Conservation (phyloP, 2,888 invertebrate species). For the Gandaritis pyraliata region DNA sequence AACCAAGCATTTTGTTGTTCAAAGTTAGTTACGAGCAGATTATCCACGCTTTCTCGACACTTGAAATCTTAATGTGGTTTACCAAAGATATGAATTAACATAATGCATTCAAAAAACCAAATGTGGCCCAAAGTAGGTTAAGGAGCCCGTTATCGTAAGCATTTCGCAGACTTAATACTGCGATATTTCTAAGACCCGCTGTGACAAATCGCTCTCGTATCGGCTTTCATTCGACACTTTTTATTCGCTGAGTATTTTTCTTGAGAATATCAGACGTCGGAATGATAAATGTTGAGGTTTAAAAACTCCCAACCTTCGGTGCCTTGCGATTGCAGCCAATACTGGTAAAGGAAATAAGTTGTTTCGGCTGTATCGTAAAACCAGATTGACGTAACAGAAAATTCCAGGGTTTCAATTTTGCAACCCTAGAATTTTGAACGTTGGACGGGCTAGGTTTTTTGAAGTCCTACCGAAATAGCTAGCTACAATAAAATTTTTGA, state of each 20-base stretch:
- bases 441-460: background rate
- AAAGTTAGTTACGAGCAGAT: slow-evolving; percentile 22
- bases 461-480: background rate
- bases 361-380: slow-evolving; percentile 7
- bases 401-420: background rate
- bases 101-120: slow-evolving; percentile 29
- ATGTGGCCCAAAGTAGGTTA: slow-evolving; percentile 25
- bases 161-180: slow-evolving; percentile 32
- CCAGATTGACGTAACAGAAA: slow-evolving; percentile 5
- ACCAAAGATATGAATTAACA: slow-evolving; percentile 29
- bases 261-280: slow-evolving; percentile 43
- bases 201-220: slow-evolving; percentile 61
- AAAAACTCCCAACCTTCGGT: slow-evolving; percentile 26
- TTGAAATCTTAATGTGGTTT: slow-evolving; percentile 29
- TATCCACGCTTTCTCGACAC: slow-evolving; percentile 35
- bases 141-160: slow-evolving; percentile 28
- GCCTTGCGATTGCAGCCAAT: slow-evolving; percentile 7
- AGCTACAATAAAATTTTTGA: slow-evolving; percentile 1
- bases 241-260: slow-evolving; percentile 53
- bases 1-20: slow-evolving; percentile 30
- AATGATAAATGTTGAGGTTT: slow-evolving; percentile 50
- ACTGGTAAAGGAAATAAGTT: slow-evolving; percentile 9
- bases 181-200: slow-evolving; percentile 49
- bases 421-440: no score
- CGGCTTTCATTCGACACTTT: slow-evolving; percentile 54